Evolutionary conservation across 2,888 invertebrate genomes (phyloP).

Genomic region (Machimus atricapillus): DNA sequence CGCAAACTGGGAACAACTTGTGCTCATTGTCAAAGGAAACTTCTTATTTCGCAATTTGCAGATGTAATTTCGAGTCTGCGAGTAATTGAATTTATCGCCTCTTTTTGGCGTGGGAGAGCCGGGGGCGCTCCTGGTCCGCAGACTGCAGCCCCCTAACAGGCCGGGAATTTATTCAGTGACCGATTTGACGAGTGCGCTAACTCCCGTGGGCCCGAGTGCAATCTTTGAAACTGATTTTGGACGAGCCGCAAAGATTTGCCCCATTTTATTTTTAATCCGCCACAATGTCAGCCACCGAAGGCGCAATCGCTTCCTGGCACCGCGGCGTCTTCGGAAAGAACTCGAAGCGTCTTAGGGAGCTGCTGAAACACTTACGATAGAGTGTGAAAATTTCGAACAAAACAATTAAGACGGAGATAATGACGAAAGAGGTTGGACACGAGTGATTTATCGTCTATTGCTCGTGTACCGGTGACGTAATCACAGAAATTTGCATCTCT

Average conservation of each 20-base stretch:
- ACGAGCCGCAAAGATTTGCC: background rate
- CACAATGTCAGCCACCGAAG: background rate
- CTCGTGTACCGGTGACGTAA: background rate
- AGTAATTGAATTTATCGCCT: constrained; percentile 11
- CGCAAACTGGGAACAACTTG: background rate
- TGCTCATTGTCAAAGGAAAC: background rate
- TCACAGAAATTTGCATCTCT: background rate
- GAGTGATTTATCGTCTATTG: background rate
- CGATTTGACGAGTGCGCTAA: background rate
- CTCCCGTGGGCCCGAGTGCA: background rate
- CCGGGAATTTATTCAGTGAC: background rate
- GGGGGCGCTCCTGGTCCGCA: background rate
- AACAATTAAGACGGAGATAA: background rate
- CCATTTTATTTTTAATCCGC: background rate
- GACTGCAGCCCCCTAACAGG: background rate
- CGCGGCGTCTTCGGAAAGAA: background rate
- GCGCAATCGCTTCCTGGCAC: background rate
- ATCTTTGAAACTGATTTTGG: background rate
- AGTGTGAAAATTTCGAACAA: background rate
- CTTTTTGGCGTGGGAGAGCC: background rate
- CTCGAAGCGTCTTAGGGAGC: background rate
- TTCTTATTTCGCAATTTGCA: constrained; percentile 1
- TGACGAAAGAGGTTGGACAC: background rate
- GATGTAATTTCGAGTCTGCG: background rate
- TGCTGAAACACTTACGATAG: background rate